These are phyloP conservation scores for Psylliodes chrysocephalus DNA, from an alignment of 2,888 invertebrate species.

Conservation along the genomic window DNA sequence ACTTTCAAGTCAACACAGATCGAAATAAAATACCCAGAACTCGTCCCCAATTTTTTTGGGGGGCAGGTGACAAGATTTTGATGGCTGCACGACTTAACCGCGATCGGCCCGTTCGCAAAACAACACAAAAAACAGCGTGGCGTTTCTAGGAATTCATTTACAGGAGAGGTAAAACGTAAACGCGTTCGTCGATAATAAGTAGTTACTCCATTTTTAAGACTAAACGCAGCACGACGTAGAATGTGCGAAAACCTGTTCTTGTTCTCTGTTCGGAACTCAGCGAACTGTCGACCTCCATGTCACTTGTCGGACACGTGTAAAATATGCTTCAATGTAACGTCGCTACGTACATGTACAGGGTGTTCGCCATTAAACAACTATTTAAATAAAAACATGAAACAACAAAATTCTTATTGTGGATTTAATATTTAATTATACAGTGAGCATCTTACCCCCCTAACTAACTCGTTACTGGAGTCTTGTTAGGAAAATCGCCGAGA, in stretches of 20 bases:
- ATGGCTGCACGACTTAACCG: slow-evolving; percentile 1
- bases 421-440: too few species aligned
- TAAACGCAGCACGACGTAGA: too few species aligned
- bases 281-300: slow-evolving; percentile 11
- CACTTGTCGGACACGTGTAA: slow-evolving; percentile 22
- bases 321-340: slow-evolving; percentile 12
- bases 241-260: slow-evolving; percentile 12
- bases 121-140: slow-evolving; percentile 7
- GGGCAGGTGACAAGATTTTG: slow-evolving; percentile 7
- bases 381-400: too few species aligned
- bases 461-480: too few species aligned
- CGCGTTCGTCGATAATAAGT: slow-evolving; percentile 9
- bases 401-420: too few species aligned
- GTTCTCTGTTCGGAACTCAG: background rate
- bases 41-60: background rate
- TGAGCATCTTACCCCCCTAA: too few species aligned
- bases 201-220: slow-evolving; percentile 16
- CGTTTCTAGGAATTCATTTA: slow-evolving; percentile 7
- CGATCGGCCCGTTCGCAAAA: slow-evolving; percentile 4
- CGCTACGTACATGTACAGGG: background rate
- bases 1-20: too few species aligned
- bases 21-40: slow-evolving; percentile 14
- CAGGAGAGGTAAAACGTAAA: background rate
- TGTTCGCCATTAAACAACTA: too few species aligned
- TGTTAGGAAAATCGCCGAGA: too few species aligned